Percentiles rank a stretch among this genome's conserved stretches.
Evolutionary conservation across 1,140 invertebrate genomes (phyloP).

Genomic region (Lordiphosa clarofinis): DNA sequence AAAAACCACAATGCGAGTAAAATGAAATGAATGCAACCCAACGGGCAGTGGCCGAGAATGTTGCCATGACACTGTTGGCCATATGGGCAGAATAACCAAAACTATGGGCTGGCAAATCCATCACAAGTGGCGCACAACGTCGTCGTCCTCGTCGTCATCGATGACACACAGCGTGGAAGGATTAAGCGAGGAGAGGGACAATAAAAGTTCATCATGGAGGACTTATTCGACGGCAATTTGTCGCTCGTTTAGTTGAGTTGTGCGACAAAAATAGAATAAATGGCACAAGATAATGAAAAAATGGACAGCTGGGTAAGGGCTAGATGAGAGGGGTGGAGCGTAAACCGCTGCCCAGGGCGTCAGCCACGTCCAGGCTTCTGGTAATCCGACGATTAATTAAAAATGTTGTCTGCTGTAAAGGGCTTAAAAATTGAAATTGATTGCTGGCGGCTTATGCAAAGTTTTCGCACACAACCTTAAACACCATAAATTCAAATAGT

Average conservation of each 20-base stretch:
- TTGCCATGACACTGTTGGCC: slow-evolving; percentile 54
- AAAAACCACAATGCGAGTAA: slow-evolving; percentile 53
- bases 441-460: slow-evolving; percentile 64
- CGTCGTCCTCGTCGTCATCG: slow-evolving; percentile 23
- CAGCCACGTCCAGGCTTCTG: slow-evolving; percentile 40
- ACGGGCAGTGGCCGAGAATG: slow-evolving; percentile 8
- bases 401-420: slow-evolving; percentile 70
- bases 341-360: slow-evolving; percentile 51
- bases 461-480: slow-evolving; percentile 39
- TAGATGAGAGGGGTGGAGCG: slow-evolving; percentile 10
- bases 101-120: slow-evolving; percentile 50
- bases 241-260: slow-evolving; percentile 76
- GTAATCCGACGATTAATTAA: slow-evolving; percentile 77
- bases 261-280: slow-evolving; percentile 75
- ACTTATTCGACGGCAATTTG: slow-evolving; percentile 59
- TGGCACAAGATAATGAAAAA: slow-evolving; percentile 72
- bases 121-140: slow-evolving; percentile 46
- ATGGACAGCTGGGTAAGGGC: slow-evolving; percentile 53
- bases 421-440: slow-evolving; percentile 76
- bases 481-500: slow-evolving; percentile 67
- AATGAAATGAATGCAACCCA: slow-evolving; percentile 34
- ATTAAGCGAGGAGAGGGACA: slow-evolving; percentile 58
- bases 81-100: slow-evolving; percentile 50
- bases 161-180: slow-evolving; percentile 71
- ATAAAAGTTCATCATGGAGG: slow-evolving; percentile 63